Evolutionary conservation across 2,797 vertebrate genomes (phyloP), one percentile per base, ranked within the genome.

Genomic region (Kryptopterus vitreolus): DNA sequence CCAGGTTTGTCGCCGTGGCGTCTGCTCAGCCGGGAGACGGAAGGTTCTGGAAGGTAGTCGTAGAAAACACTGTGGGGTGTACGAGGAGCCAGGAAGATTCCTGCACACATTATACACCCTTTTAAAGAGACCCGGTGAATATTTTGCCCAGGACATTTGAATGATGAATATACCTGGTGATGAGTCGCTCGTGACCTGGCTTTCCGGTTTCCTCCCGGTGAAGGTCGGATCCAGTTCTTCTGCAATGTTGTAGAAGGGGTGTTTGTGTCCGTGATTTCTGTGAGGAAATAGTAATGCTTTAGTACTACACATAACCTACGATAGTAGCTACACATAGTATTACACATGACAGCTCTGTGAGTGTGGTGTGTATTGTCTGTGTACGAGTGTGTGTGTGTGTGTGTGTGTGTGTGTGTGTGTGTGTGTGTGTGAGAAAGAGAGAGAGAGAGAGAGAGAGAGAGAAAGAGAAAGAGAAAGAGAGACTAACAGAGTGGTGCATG

Each of bases 221-320:
- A 95, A 95, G 0, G 94, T 95, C 0, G 95, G 93, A 75, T 95
- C 93, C 43, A 94, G 87, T 80, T 94, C 93, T 83, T 95, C 92
- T 1, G 92, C 94, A 2, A 93, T 92, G 86, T 95, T 95, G 65
- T 88, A 90, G 75, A 91, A 86, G 24, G 88, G 88, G 74, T 90
- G 89, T n/a, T 73, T 75, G 85, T 83, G 88, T 81, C 94, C 94
- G 86, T 22, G 79, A 84, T 78, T 0, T 43, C 38, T 43, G 38
- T 43, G 10, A 58, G 20, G 71, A 48, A 7, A 57, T 22, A 6
- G n/a, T n/a, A n/a, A n/a, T n/a, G n/a, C n/a, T n/a, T n/a, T n/a
- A n/a, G n/a, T n/a, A n/a, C n/a, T n/a, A n/a, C n/a, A n/a, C n/a
- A n/a, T n/a, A n/a, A n/a, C n/a, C n/a, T n/a, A n/a, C n/a, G n/a